Evolutionary conservation across 2,797 vertebrate genomes (phyloP), one percentile per base, ranked within the genome.

Genomic region (Typhlichthys subterraneus): DNA sequence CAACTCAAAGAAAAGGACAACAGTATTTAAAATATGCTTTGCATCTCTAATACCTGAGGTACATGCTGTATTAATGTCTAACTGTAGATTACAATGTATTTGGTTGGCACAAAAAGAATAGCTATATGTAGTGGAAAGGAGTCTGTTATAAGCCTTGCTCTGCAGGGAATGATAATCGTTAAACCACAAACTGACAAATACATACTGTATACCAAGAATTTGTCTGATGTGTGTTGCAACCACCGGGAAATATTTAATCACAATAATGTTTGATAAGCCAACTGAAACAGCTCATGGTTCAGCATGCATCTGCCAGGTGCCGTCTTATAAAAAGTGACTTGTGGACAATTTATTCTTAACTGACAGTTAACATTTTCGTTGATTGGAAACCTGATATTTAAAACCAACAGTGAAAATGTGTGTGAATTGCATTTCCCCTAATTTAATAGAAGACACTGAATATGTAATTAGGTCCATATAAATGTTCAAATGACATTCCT

Each of bases 181-280:
- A 84, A 75, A 93, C 87, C 88, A 79, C 89, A 91, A 90, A 89
- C 82, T 87, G 86, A 83, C 83, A 84, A 79, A 87, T 73, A 82
- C 74, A 68, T 80, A 73, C 15, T 82, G 75, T 76, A 76, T 85
- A 80, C 87, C 81, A 81, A 71, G 59, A 79, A 87, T 80, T 86
- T 76, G 81, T 81, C 68, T 63, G 79, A 76, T 65, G 66, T 67
- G 69, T 67, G 75, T 73, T 71, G 73, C 80, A 88, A 90, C 91
- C 92, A 92, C 77, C 77, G 75, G 66, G 59, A 82, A 53, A 70
- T 57, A 51, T 73, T 60, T 42, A 72, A 86, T 87, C 77, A 79
- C 85, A 88, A 87, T 82, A 87, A 86, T 70, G 77, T 84, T 89
- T 86, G 91, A 93, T 89, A 91, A 91, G 80, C 70, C 72, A 89